phyloP scores from a whole-genome alignment of 2,113 vertebrate species.

The Dascyllus trimaculatus region DNA sequence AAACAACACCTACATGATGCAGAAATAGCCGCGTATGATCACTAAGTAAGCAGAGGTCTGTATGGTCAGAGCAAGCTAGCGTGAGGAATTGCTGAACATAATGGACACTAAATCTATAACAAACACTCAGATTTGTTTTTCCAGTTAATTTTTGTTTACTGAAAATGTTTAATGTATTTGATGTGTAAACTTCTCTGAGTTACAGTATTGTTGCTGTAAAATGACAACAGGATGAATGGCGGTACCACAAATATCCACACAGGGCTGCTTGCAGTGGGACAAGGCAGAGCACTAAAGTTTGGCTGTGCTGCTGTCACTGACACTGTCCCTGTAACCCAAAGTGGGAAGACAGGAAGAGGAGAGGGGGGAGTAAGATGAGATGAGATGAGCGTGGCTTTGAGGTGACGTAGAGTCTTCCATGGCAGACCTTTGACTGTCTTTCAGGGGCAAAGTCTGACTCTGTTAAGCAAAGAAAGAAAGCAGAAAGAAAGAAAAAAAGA shows the following conservation, averaged over 20 bases:
- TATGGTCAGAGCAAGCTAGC: slow-evolving; percentile 15
- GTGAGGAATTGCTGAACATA: slow-evolving; percentile 3
- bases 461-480: not conserved
- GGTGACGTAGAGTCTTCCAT: slow-evolving; percentile 67
- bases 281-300: slow-evolving; percentile 11
- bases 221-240: slow-evolving; percentile 7
- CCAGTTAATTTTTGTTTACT: slow-evolving; percentile 3
- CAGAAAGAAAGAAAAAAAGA: not conserved
- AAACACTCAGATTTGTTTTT: slow-evolving; percentile 14
- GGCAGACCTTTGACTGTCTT: slow-evolving; percentile 61
- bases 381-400: slow-evolving; percentile 45
- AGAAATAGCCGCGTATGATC: slow-evolving; percentile 44
- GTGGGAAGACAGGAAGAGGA: slow-evolving; percentile 24
- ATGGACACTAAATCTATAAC: slow-evolving; percentile 11
- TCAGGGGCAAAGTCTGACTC: slow-evolving; percentile 14
- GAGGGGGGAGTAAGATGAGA: slow-evolving; percentile 43
- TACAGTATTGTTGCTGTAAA: not conserved
- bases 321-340: slow-evolving; percentile 23
- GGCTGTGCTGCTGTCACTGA: slow-evolving; percentile 39
- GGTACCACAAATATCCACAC: slow-evolving; percentile 8
- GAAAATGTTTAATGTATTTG: not conserved
- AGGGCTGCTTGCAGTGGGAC: slow-evolving; percentile 3
- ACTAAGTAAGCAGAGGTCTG: slow-evolving; percentile 24
- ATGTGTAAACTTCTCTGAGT: not conserved
- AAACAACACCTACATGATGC: slow-evolving; percentile 64